phyloP scores from a whole-genome alignment of 2,888 invertebrate genomes.

The Tineola bisselliella region DNA sequence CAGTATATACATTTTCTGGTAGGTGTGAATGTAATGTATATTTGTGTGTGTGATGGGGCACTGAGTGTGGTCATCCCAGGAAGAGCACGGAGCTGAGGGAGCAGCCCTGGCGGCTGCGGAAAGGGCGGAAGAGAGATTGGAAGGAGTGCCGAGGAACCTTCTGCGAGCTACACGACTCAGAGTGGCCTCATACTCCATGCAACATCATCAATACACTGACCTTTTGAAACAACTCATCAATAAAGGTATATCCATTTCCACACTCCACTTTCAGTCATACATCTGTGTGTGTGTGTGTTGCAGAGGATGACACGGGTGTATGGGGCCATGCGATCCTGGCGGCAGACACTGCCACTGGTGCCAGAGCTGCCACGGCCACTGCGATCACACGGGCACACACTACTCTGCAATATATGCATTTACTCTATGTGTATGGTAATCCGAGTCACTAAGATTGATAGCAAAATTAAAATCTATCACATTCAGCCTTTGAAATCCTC shows the following conservation, averaged over 20 bases:
- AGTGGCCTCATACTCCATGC: background rate
- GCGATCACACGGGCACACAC: slow-evolving; percentile 22
- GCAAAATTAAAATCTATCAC: no score
- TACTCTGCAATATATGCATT: background rate
- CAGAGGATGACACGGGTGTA: slow-evolving; percentile 20
- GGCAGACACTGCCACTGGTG: slow-evolving; percentile 18
- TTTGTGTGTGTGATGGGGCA: no score
- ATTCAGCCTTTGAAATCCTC: no score
- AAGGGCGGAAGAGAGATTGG: background rate
- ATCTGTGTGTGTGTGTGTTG: slow-evolving; percentile 15
- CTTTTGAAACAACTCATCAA: background rate
- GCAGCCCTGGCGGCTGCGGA: slow-evolving; percentile 18
- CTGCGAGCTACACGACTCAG: background rate
- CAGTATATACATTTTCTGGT: slow-evolving; percentile 40
- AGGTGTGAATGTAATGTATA: no score
- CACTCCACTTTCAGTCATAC: slow-evolving; percentile 15
- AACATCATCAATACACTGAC: background rate
- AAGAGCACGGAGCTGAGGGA: background rate
- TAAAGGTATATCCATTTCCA: no score
- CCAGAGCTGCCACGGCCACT: slow-evolving; percentile 2
- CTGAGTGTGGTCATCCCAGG: slow-evolving; percentile 15
- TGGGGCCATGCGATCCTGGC: slow-evolving; percentile 2
- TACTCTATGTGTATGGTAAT: background rate
- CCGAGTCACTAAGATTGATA: no score
- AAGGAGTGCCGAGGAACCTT: background rate